These are phyloP conservation scores for Paracanthobrama guichenoti DNA, from an alignment of 2,113 vertebrate species.

Conservation along the genomic window DNA sequence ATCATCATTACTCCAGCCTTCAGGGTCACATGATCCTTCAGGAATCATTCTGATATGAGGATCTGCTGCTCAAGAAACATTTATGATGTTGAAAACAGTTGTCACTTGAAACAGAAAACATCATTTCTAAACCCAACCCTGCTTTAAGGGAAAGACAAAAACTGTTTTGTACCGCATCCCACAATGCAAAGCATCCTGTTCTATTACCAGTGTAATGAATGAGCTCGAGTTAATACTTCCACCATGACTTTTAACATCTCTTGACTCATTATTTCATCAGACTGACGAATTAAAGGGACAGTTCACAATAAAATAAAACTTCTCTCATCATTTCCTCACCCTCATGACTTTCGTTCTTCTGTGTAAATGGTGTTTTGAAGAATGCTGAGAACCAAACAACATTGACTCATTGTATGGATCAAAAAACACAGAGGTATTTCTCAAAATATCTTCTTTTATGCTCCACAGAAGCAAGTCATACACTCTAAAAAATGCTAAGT, in stretches of 20 bases:
- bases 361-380: not conserved
- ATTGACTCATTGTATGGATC: not conserved
- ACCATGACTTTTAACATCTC: not conserved
- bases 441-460: not conserved
- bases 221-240: not conserved
- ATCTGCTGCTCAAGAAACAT: not conserved
- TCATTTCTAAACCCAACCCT: not conserved
- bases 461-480: not conserved
- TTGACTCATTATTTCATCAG: constrained; percentile 21
- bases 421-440: not conserved
- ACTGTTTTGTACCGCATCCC: not conserved
- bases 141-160: not conserved
- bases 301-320: not conserved
- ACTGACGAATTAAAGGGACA: not conserved
- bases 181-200: not conserved
- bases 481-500: too few relatives aligned
- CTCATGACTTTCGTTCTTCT: not conserved
- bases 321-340: not conserved
- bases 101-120: not conserved
- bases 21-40: not conserved
- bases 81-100: not conserved
- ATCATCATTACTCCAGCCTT: not conserved
- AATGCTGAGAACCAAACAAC: not conserved
- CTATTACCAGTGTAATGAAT: not conserved
- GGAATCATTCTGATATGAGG: not conserved